phyloP scores from a whole-genome alignment of 2,113 vertebrate genomes.

The Excalfactoria chinensis region DNA sequence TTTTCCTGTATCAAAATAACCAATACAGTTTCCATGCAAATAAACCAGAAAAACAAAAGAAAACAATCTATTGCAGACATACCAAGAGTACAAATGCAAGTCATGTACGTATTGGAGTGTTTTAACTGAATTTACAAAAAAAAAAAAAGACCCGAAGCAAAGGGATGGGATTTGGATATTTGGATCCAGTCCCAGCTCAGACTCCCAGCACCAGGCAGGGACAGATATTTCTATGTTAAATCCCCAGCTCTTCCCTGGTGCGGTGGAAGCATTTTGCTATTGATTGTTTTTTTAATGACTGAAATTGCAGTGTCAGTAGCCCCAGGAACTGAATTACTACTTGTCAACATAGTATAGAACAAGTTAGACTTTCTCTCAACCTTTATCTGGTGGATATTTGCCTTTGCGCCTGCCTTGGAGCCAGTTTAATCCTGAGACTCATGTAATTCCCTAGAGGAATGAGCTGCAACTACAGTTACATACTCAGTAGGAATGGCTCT shows the following conservation, averaged over 20 bases:
- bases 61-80: background rate
- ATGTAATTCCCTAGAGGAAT: background rate
- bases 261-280: background rate
- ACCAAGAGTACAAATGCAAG: background rate
- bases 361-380: background rate
- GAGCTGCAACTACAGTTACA: background rate
- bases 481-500: background rate
- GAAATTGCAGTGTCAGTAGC: background rate
- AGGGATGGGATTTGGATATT: background rate
- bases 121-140: background rate
- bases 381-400: background rate
- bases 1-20: slow-evolving; percentile 41
- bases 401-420: background rate
- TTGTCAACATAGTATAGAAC: background rate
- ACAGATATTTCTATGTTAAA: background rate
- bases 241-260: background rate
- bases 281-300: background rate
- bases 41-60: background rate
- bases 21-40: slow-evolving; percentile 7
- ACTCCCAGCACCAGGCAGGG: background rate
- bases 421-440: background rate
- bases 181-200: background rate
- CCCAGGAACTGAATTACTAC: background rate
- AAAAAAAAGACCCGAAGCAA: background rate
- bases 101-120: background rate